Evolutionary conservation across 2,888 invertebrate species (phyloP).

Genomic region (Oligia latruncula): DNA sequence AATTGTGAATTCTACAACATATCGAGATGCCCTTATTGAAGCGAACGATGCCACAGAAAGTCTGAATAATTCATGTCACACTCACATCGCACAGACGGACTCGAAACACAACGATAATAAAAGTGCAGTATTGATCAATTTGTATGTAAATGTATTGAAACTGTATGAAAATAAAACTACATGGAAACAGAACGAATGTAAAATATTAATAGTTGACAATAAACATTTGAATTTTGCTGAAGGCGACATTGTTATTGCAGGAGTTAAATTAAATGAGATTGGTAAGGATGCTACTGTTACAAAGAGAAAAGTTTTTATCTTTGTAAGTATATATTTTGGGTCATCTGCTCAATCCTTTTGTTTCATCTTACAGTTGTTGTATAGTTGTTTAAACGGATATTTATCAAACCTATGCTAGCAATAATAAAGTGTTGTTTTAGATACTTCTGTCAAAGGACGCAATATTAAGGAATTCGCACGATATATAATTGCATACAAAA

Average conservation of each 20-base stretch:
- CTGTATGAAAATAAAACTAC: conserved; percentile 47
- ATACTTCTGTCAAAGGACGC: background rate
- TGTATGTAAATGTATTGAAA: conserved; percentile 58
- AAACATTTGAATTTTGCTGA: conserved; percentile 5
- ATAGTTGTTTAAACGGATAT: background rate
- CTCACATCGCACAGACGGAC: conserved; percentile 52
- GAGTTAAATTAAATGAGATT: background rate
- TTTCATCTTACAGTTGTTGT: background rate
- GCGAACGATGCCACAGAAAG: conserved; percentile 69
- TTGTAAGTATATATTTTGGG: background rate
- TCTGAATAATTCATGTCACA: conserved; percentile 77
- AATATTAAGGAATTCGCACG: background rate
- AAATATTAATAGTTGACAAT: conserved; percentile 11
- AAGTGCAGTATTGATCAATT: conserved; percentile 64
- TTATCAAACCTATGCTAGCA: background rate
- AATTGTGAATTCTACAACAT: conserved; percentile 69
- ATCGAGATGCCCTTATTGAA: conserved; percentile 72
- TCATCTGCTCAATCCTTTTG: background rate
- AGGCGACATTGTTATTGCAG: conserved; percentile 10
- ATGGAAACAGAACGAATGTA: conserved; percentile 28
- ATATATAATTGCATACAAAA: background rate
- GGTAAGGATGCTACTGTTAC: background rate
- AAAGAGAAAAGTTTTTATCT: background rate
- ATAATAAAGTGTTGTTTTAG: background rate
- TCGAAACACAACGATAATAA: conserved; percentile 63